A percentile compares a stretch with the other conserved stretches of the same genome.
Evolutionary conservation across 2,888 invertebrate genomes (phyloP).

Genomic region (Molanna angustata): DNA sequence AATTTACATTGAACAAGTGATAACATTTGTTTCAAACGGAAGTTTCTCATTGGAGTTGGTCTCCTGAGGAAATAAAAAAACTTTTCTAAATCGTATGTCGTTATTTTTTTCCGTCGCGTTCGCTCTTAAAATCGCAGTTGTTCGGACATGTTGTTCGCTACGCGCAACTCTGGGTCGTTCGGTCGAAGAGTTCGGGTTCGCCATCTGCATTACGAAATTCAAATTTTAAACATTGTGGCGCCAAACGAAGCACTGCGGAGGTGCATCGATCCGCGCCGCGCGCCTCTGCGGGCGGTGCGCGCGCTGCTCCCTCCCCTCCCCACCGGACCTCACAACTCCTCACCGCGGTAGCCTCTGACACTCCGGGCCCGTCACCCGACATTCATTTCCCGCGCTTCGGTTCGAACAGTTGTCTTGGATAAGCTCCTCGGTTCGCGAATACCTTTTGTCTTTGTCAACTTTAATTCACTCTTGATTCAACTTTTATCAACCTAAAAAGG

Average conservation of each 20-base stretch:
- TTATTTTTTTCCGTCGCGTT: too few relatives aligned
- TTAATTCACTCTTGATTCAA: too few relatives aligned
- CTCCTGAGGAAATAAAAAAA: too few relatives aligned
- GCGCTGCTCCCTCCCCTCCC: conserved; percentile 33
- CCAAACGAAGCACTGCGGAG: conserved; percentile 22
- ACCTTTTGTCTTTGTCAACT: conserved; percentile 1
- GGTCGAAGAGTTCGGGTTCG: conserved; percentile 7
- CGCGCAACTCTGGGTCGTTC: conserved; percentile 1
- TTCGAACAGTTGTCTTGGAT: background rate
- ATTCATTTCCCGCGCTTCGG: conserved; percentile 12
- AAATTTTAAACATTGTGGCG: conserved; percentile 18
- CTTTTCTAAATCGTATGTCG: too few relatives aligned
- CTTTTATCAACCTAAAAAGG: too few relatives aligned
- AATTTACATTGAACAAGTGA: too few relatives aligned
- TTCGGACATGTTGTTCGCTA: background rate
- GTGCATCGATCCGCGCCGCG: conserved; percentile 17
- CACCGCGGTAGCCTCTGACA: conserved; percentile 1
- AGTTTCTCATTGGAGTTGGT: conserved; percentile 1
- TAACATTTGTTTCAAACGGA: too few relatives aligned
- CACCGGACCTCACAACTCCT: conserved; percentile 2
- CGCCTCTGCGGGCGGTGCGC: conserved; percentile 37
- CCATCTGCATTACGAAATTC: conserved; percentile 21
- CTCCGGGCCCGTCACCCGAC: conserved; percentile 7
- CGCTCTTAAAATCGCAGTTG: too few relatives aligned
- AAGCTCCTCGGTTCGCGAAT: background rate